Percentiles rank a stretch among this genome's conserved stretches.
Evolutionary conservation across 2,888 invertebrate genomes (phyloP).

Genomic region (Pelosia muscerda): DNA sequence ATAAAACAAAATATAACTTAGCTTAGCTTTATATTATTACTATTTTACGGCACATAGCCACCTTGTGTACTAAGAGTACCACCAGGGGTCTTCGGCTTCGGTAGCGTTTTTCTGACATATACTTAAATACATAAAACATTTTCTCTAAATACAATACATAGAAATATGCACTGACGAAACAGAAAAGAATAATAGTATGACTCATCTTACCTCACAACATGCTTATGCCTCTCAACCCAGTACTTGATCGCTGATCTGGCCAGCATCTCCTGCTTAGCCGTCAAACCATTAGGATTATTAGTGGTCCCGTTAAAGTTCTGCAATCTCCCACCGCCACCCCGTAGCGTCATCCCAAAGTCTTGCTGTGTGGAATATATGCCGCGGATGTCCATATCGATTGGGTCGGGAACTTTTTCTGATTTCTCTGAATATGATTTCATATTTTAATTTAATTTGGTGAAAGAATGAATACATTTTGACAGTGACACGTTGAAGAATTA

Average conservation of each 20-base stretch:
- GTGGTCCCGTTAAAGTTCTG: conserved; percentile 86
- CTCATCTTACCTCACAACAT: conserved; percentile 91
- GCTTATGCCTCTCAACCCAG: conserved; percentile 96
- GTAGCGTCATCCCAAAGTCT: conserved; percentile 92
- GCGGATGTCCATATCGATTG: conserved; percentile 89
- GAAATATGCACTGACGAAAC: too few species aligned
- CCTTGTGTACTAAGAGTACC: too few species aligned
- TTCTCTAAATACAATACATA: too few species aligned
- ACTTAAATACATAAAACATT: too few species aligned
- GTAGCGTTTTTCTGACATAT: too few species aligned
- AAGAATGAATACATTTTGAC: too few species aligned
- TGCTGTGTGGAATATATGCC: conserved; percentile 92
- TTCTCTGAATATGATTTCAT: conserved; percentile 62
- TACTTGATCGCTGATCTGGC: conserved; percentile 95
- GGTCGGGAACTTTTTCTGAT: conserved; percentile 82
- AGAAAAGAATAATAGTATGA: background rate
- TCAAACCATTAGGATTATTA: conserved; percentile 92
- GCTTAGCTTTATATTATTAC: too few species aligned
- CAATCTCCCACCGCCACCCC: conserved; percentile 89
- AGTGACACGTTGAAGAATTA: background rate
- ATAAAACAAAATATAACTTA: too few species aligned
- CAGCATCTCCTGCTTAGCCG: conserved; percentile 94
- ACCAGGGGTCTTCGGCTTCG: too few species aligned
- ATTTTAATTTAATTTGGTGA: background rate
- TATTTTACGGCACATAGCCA: too few species aligned